Conservation (phyloP, 2,888 invertebrate species). For the Andrena praecox region DNA sequence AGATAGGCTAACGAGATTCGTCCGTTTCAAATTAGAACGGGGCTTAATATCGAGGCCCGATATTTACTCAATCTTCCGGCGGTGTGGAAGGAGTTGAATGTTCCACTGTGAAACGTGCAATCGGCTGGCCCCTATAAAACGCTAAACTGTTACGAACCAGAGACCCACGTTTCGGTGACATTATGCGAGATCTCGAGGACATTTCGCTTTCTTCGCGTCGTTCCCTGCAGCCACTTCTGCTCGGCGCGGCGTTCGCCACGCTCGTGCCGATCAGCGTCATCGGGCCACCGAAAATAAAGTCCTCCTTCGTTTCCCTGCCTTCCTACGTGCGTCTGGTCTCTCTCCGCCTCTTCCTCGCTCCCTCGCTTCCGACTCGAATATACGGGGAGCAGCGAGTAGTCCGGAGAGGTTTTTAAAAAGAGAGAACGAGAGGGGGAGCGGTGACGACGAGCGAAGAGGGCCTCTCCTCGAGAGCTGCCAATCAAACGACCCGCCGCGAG, state of each 20-base stretch:
- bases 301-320: slow-evolving; percentile 63
- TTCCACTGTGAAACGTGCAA: background rate
- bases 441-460: slow-evolving; percentile 45
- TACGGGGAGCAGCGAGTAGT: slow-evolving; percentile 44
- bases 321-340: slow-evolving; percentile 10
- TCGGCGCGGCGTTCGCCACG: slow-evolving; percentile 33
- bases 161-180: slow-evolving; percentile 11
- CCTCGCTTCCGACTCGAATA: slow-evolving; percentile 65
- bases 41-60: slow-evolving; percentile 30
- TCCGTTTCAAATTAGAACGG: slow-evolving; percentile 31
- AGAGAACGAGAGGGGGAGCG: slow-evolving; percentile 29
- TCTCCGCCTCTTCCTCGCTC: slow-evolving; percentile 44
- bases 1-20: slow-evolving; percentile 12
- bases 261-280: slow-evolving; percentile 61
- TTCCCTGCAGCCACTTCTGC: slow-evolving; percentile 13
- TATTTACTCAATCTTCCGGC: slow-evolving; percentile 17
- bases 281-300: slow-evolving; percentile 73
- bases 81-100: background rate
- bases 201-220: slow-evolving; percentile 47
- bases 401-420: slow-evolving; percentile 61
- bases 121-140: slow-evolving; percentile 16
- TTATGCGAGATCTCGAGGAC: slow-evolving; percentile 51
- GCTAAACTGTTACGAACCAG: slow-evolving; percentile 44
- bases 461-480: slow-evolving; percentile 73
- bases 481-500: slow-evolving; percentile 68